Conservation (phyloP, 2,888 invertebrate species). For the Maniola hyperantus region DNA sequence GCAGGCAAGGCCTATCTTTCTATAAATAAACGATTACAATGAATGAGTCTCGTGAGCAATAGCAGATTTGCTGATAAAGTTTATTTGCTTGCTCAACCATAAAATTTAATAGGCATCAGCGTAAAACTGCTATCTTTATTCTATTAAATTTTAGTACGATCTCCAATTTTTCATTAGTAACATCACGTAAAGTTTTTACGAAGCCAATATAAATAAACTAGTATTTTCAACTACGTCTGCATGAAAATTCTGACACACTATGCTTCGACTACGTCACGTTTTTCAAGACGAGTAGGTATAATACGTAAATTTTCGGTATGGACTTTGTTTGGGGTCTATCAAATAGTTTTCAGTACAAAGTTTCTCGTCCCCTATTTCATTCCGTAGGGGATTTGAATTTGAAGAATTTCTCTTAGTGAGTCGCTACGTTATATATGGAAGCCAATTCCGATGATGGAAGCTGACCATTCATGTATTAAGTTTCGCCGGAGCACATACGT, state of each 20-base stretch:
- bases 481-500: neutral
- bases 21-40: slow-evolving; percentile 49
- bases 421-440: neutral
- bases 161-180: neutral
- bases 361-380: neutral
- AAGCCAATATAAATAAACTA: slow-evolving; percentile 2
- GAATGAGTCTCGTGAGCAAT: slow-evolving; percentile 37
- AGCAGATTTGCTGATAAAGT: slow-evolving; percentile 42
- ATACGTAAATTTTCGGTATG: neutral
- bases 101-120: slow-evolving; percentile 28
- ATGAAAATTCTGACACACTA: neutral
- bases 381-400: neutral
- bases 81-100: slow-evolving; percentile 35
- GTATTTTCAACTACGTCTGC: neutral
- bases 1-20: slow-evolving; percentile 46
- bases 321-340: slow-evolving; percentile 4
- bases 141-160: neutral
- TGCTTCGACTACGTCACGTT: neutral
- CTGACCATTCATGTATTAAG: slow-evolving; percentile 2
- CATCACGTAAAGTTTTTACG: neutral
- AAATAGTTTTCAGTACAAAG: slow-evolving; percentile 7
- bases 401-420: slow-evolving; percentile 12
- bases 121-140: neutral
- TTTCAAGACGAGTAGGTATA: too few species aligned
- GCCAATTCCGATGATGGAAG: neutral